Evolutionary conservation across 2,797 vertebrate genomes (phyloP).

Genomic region (Antennarius maculatus): DNA sequence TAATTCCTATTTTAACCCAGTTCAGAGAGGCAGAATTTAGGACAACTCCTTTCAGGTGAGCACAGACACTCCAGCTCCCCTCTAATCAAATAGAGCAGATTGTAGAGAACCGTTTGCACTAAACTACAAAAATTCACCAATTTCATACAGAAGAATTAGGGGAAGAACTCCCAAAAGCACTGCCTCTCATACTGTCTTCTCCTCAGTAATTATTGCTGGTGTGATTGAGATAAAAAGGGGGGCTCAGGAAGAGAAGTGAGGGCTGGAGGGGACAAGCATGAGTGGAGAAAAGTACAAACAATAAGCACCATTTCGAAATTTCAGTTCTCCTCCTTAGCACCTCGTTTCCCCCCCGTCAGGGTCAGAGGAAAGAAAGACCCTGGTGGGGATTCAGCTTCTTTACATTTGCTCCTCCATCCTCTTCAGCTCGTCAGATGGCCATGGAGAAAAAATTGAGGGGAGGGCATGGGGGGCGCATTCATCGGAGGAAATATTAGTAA

Average conservation of each 20-base stretch:
- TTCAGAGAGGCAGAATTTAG: constrained; percentile 70
- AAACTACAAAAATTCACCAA: constrained; percentile 13
- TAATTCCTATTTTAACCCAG: constrained; percentile 67
- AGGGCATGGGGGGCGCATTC: constrained; percentile 4
- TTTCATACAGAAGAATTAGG: constrained; percentile 8
- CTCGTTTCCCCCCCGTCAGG: constrained; percentile 29
- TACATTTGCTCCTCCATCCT: constrained; percentile 26
- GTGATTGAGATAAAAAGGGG: constrained; percentile 71
- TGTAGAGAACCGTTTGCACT: constrained; percentile 21
- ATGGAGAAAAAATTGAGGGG: constrained; percentile 17
- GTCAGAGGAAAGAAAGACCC: constrained; percentile 18
- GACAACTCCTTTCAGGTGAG: constrained; percentile 5
- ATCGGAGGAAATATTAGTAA: constrained; percentile 20
- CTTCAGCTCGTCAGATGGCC: constrained; percentile 15
- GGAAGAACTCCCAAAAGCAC: constrained; percentile 32
- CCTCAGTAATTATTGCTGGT: constrained; percentile 82
- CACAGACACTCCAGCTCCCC: background rate
- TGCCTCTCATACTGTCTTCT: constrained; percentile 50
- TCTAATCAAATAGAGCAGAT: background rate
- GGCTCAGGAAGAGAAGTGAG: background rate
- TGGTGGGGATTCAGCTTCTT: constrained; percentile 19
- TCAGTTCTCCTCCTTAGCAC: constrained; percentile 66
- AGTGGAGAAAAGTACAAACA: constrained; percentile 67
- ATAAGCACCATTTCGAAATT: constrained; percentile 80
- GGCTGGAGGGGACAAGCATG: constrained; percentile 39